phyloP scores from a whole-genome alignment of 2,797 vertebrate species.

The Betta splendens region DNA sequence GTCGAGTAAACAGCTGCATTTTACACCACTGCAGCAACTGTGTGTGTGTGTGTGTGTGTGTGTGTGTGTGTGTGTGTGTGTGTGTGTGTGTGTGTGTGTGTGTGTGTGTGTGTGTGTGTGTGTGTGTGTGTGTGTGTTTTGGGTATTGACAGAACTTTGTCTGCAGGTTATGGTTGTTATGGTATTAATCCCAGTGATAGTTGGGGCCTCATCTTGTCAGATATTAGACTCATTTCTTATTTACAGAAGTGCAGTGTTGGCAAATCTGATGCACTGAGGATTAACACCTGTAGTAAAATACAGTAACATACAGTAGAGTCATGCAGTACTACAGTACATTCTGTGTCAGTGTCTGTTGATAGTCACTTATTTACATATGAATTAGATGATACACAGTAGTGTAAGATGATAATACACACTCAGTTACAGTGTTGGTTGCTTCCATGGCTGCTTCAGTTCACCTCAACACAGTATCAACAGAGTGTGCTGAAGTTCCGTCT shows the following conservation, averaged over 20 bases:
- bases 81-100: slow-evolving; percentile 1
- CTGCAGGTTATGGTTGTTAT: no score
- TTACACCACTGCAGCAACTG: slow-evolving; percentile 45
- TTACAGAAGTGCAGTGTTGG: slow-evolving; percentile 5
- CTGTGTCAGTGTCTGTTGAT: neutral
- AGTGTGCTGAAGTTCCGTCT: neutral
- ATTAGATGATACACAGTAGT: no score
- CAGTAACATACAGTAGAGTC: slow-evolving; percentile 10
- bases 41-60: neutral
- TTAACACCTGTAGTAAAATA: slow-evolving; percentile 16
- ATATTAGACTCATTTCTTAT: slow-evolving; percentile 4
- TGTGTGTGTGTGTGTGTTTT: slow-evolving; percentile 1
- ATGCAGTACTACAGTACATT: slow-evolving; percentile 10
- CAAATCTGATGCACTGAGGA: slow-evolving; percentile 18
- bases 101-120: slow-evolving; percentile 1
- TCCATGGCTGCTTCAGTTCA: neutral
- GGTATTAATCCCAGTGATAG: neutral
- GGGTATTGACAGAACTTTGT: neutral
- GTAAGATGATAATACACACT: neutral
- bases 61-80: no score
- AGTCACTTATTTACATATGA: neutral
- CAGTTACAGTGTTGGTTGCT: neutral
- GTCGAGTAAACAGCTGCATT: slow-evolving; percentile 5
- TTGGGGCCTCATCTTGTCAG: slow-evolving; percentile 16
- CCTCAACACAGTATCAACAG: neutral